Evolutionary conservation across 2,888 invertebrate genomes (phyloP), one percentile per base, ranked within the genome.

Genomic region (Acanthosepion esculentum): DNA sequence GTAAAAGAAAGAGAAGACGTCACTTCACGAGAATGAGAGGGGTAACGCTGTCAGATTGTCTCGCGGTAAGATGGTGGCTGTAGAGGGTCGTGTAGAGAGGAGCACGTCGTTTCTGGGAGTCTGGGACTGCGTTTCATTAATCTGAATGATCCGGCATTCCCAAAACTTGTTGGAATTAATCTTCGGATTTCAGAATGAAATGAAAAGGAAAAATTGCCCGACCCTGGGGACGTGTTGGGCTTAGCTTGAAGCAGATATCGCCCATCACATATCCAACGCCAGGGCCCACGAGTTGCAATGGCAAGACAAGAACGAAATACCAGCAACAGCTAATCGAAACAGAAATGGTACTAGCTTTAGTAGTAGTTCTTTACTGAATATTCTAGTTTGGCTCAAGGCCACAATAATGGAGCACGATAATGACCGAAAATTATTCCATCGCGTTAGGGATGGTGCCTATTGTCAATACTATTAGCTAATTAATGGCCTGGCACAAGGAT

Each of bases 121-220:
- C n/a, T 12, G n/a, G 5, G 78, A 33, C n/a, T 33, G 15, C 18
- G 78, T 78, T 78, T 78, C 78, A 78, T 78, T 78, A 78, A n/a
- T 78, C 78, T n/a, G 78, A 78, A 78, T 78, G 78, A 78, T 78
- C 78, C 78, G 78, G 78, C n/a, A 12, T 78, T n/a, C 78, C n/a
- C 78, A n/a, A 78, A 78, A 78, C 78, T 78, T 78, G 78, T 78
- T 78, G 78, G 78, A 78, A n/a, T 78, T 78, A 78, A 78, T 78
- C 78, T 78, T 15, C 78, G 78, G 78, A 78, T 78, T 33, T 15
- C 78, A 12, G n/a, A 78, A 33, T 78, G 78, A 78, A 78, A 78
- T 78, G 78, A 33, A 78, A 78, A 78, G 78, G 78, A 78, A 78
- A 78, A 78, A 78, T n/a, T n/a, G 78, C n/a, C 78, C n/a, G n/a